Conservation (phyloP, 2,113 vertebrate species). For the Odobenus rosmarus region DNA sequence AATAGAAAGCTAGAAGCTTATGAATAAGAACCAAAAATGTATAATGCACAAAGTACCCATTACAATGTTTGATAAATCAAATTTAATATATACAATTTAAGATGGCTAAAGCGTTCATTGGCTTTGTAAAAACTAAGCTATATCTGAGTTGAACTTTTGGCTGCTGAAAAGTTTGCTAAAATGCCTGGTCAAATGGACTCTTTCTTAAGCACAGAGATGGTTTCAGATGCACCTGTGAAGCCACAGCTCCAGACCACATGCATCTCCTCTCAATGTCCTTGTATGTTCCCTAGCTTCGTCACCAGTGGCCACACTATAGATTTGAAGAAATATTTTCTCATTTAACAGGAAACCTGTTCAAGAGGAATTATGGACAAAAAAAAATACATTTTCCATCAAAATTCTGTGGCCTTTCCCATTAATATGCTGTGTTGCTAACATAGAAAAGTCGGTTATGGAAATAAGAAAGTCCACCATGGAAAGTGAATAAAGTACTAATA, state of each 20-base stretch:
- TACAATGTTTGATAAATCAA: not conserved
- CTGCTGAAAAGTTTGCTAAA: not conserved
- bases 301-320: not conserved
- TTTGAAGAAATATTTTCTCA: not conserved
- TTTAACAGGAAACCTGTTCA: not conserved
- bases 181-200: not conserved
- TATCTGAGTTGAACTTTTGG: not conserved
- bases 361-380: not conserved
- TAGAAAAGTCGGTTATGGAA: not conserved
- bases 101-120: not conserved
- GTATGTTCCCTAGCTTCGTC: not conserved
- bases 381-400: not conserved
- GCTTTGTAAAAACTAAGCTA: not conserved
- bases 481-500: not conserved
- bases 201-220: not conserved
- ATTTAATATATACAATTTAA: constrained; percentile 12
- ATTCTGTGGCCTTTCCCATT: not conserved
- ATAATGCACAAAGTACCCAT: not conserved
- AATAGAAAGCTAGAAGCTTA: constrained; percentile 43
- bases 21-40: constrained; percentile 13
- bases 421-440: not conserved
- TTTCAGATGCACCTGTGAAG: not conserved
- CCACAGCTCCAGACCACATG: not conserved
- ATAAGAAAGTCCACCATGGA: not conserved
- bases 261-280: not conserved